Conservation (phyloP, 1,140 invertebrate genomes). For the Drosophila teissieri region DNA sequence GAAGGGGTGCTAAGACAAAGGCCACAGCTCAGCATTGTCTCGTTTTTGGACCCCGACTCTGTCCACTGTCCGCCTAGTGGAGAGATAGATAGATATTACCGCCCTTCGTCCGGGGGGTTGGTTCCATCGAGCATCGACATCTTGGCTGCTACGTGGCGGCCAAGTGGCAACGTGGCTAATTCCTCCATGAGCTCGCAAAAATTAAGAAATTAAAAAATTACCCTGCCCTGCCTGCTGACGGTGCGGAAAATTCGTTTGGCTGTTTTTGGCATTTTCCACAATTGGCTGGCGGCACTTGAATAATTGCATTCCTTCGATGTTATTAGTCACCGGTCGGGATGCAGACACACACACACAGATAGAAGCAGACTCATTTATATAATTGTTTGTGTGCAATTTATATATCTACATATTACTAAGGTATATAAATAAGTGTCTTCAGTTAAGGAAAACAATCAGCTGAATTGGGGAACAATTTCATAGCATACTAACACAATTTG, state of each 20-base stretch:
- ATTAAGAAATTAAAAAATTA: slow-evolving; percentile 84
- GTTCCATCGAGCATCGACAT: slow-evolving; percentile 42
- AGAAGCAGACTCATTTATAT: slow-evolving; percentile 30
- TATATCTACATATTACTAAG: slow-evolving; percentile 12
- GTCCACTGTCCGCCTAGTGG: neutral
- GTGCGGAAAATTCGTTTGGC: slow-evolving; percentile 70
- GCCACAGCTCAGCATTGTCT: neutral
- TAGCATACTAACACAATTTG: too few relatives aligned
- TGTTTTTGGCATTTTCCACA: slow-evolving; percentile 75
- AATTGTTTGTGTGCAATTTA: slow-evolving; percentile 27
- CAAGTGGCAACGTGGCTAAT: slow-evolving; percentile 63
- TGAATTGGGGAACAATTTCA: too few relatives aligned
- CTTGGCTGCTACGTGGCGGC: slow-evolving; percentile 61
- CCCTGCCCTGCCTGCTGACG: slow-evolving; percentile 69
- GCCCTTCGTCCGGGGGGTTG: slow-evolving; percentile 29
- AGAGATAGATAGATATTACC: slow-evolving; percentile 72
- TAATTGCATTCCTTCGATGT: slow-evolving; percentile 68
- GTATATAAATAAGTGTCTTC: slow-evolving; percentile 9
- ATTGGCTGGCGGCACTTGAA: slow-evolving; percentile 70
- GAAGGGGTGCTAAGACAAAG: neutral
- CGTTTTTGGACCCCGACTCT: neutral
- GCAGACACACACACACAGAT: slow-evolving; percentile 17
- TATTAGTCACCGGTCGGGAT: slow-evolving; percentile 36
- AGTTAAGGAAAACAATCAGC: neutral
- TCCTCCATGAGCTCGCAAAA: slow-evolving; percentile 78